phyloP scores from a whole-genome alignment of 2,113 vertebrate species.

The Phalacrocorax brasilianus region DNA sequence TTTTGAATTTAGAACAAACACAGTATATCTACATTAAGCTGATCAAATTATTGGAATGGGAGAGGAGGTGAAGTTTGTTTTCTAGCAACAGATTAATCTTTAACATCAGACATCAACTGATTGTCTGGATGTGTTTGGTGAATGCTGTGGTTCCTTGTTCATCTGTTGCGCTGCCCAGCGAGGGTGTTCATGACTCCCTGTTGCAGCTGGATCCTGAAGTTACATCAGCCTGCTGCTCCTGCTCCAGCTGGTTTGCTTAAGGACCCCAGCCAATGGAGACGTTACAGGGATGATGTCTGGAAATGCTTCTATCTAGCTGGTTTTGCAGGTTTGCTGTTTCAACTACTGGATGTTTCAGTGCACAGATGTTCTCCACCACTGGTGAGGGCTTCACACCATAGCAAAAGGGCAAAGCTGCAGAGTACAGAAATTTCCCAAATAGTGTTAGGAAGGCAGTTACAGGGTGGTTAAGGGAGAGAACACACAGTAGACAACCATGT shows the following conservation, averaged over 20 bases:
- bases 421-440: neutral
- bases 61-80: neutral
- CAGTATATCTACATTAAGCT: neutral
- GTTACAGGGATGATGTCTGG: neutral
- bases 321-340: neutral
- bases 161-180: neutral
- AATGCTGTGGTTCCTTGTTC: neutral
- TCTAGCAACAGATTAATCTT: neutral
- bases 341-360: neutral
- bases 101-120: neutral
- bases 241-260: neutral
- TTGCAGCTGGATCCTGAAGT: neutral
- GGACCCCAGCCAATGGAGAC: neutral
- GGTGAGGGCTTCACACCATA: neutral
- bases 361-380: neutral
- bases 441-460: fast-evolving
- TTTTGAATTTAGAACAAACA: neutral
- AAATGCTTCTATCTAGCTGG: neutral
- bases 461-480: neutral
- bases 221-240: neutral
- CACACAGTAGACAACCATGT: neutral
- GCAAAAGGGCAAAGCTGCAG: neutral
- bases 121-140: neutral
- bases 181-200: neutral
- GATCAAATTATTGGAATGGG: neutral